Evolutionary conservation across 2,113 vertebrate genomes (phyloP).

Genomic region (Grallaria varia): DNA sequence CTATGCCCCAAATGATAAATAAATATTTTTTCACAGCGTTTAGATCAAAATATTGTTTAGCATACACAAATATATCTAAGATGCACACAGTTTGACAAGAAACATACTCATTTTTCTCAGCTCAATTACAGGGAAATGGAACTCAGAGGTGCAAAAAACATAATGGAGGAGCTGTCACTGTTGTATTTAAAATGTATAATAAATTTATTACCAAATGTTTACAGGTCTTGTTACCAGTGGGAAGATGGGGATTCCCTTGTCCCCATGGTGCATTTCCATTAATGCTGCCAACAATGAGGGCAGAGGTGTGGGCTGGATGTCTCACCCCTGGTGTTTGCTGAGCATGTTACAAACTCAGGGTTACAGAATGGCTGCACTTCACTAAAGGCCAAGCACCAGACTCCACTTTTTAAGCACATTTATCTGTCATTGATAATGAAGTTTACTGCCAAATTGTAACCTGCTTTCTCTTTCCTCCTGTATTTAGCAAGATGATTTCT

Average conservation of each 20-base stretch:
- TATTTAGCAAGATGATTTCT: neutral
- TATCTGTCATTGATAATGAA: neutral
- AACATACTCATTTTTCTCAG: slow-evolving; percentile 8
- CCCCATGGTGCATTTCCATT: neutral
- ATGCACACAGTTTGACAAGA: slow-evolving; percentile 16
- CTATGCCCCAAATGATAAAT: neutral
- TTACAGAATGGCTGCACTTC: neutral
- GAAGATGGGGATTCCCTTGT: neutral
- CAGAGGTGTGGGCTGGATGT: neutral
- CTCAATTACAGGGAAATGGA: neutral
- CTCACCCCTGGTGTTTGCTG: neutral
- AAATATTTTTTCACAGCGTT: slow-evolving; percentile 19
- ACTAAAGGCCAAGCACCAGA: neutral
- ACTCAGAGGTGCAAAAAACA: neutral
- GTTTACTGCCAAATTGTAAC: neutral
- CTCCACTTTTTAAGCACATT: neutral
- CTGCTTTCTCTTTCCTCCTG: neutral
- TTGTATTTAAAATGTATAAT: neutral
- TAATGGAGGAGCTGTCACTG: neutral
- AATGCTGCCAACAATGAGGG: neutral
- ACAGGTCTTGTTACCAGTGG: neutral
- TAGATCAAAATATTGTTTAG: slow-evolving; percentile 48
- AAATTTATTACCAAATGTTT: neutral
- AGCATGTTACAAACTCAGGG: neutral
- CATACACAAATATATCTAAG: slow-evolving; percentile 8